A percentile compares a stretch with the other conserved stretches of the same genome.
Evolutionary conservation across 2,113 vertebrate genomes (phyloP).

Genomic region (Gambusia affinis): DNA sequence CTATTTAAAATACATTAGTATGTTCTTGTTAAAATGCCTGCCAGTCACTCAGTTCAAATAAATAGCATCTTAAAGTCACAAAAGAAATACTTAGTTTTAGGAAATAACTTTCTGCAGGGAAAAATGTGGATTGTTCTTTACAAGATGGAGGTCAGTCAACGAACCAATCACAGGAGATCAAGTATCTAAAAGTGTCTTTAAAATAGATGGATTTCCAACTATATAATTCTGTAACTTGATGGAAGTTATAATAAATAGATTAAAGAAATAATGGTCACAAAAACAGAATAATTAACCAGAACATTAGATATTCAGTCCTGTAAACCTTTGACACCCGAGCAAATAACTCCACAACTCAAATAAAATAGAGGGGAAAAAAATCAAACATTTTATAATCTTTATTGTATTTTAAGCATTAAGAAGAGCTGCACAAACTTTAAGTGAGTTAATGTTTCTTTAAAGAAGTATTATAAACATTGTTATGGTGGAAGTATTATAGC

Average conservation of each 20-base stretch:
- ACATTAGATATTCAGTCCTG: neutral
- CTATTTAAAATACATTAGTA: neutral
- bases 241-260: neutral
- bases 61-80: neutral
- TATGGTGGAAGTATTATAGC: conserved; percentile 64
- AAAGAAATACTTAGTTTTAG: neutral
- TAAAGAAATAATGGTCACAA: neutral
- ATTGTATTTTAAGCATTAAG: conserved; percentile 65
- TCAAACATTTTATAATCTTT: conserved; percentile 58
- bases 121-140: neutral
- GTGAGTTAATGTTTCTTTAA: conserved; percentile 65
- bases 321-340: neutral
- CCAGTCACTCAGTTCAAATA: neutral
- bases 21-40: neutral
- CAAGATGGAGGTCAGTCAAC: neutral
- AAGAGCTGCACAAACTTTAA: conserved; percentile 35
- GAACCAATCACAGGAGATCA: neutral
- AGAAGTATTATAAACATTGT: conserved; percentile 66
- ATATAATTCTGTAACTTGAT: neutral
- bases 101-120: neutral
- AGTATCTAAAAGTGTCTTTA: neutral
- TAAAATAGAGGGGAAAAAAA: conserved; percentile 17
- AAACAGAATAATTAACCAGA: neutral
- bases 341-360: neutral
- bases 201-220: neutral